Conservation (phyloP, 2,113 vertebrate genomes). For the Otus sunia region DNA sequence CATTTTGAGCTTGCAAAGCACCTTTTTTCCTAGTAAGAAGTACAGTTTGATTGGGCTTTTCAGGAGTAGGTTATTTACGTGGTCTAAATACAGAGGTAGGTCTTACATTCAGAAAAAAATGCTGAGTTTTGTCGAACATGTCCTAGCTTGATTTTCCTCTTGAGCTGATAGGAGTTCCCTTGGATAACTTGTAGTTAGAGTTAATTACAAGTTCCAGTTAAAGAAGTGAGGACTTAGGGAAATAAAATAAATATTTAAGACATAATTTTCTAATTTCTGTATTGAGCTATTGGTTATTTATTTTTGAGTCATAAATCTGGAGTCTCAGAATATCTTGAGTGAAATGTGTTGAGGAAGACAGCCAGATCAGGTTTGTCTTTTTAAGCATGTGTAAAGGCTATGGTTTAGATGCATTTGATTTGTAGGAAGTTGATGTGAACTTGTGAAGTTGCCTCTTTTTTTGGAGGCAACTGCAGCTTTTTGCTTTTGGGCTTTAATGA, state of each 20-base stretch:
- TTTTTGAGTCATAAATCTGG: neutral
- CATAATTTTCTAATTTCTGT: neutral
- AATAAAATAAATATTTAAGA: neutral
- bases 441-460: no score
- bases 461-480: neutral
- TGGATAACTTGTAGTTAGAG: neutral
- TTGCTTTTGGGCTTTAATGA: neutral
- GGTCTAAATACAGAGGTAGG: neutral
- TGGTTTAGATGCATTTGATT: neutral
- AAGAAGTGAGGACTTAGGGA: neutral
- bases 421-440: neutral
- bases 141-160: neutral
- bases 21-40: neutral
- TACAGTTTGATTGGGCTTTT: neutral
- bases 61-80: neutral
- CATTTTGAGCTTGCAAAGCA: neutral
- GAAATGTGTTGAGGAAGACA: neutral
- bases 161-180: neutral
- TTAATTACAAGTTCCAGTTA: neutral
- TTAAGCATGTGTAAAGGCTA: neutral
- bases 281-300: neutral
- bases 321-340: neutral
- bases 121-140: neutral
- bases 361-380: neutral
- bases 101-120: neutral